Evolutionary conservation across 2,797 vertebrate genomes (phyloP).

Genomic region (Neosilurus mollespiculum): DNA sequence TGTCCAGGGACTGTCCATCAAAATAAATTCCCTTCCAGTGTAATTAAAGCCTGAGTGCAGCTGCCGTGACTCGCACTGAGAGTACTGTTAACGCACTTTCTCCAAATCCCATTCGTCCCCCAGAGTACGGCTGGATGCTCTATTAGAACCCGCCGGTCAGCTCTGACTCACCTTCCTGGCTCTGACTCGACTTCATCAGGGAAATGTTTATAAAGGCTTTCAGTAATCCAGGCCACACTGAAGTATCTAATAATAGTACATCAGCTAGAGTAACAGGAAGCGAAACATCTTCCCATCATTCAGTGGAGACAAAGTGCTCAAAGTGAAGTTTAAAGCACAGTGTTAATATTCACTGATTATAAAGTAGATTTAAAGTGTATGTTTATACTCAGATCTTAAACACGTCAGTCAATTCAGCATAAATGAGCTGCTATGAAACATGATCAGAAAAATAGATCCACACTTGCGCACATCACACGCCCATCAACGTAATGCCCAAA

Average conservation of each 20-base stretch:
- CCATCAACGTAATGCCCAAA: neutral
- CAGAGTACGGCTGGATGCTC: slow-evolving; percentile 47
- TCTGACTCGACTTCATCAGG: slow-evolving; percentile 12
- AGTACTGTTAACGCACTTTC: slow-evolving; percentile 22
- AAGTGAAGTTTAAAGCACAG: neutral
- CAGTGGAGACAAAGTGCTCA: neutral
- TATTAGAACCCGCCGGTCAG: slow-evolving; percentile 55
- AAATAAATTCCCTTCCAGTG: slow-evolving; percentile 71
- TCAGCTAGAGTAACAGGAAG: neutral
- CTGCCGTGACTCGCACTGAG: neutral
- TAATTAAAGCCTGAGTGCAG: slow-evolving; percentile 69
- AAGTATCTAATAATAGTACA: slow-evolving; percentile 13
- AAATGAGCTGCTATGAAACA: neutral
- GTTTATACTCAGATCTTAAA: neutral
- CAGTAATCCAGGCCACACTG: slow-evolving; percentile 12
- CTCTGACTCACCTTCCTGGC: slow-evolving; percentile 54
- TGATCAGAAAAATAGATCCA: neutral
- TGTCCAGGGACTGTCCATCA: slow-evolving; percentile 60
- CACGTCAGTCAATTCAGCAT: neutral
- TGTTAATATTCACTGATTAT: neutral
- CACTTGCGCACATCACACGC: neutral
- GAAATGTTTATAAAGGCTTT: slow-evolving; percentile 16
- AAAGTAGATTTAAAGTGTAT: neutral
- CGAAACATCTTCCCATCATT: slow-evolving; percentile 9
- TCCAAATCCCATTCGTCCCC: slow-evolving; percentile 24